Conservation (phyloP, 2,888 invertebrate species). For the Sphaerophoria rueppellii region DNA sequence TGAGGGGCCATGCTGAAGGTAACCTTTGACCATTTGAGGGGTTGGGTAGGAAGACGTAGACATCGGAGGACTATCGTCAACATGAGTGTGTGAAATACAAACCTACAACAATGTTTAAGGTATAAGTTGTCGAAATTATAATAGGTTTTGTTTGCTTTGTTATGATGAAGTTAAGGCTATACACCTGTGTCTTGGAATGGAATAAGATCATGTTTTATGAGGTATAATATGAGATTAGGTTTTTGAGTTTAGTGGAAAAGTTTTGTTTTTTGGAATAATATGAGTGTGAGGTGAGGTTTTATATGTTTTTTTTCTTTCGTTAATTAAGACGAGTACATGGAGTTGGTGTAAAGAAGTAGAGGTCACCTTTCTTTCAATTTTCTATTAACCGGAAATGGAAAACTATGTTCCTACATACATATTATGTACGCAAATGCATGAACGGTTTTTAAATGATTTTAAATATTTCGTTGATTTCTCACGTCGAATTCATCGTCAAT, state of each 20-base stretch:
- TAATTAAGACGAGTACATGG: background rate
- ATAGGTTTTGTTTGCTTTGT: conserved; percentile 68
- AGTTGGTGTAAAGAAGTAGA: too few species aligned
- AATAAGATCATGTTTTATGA: conserved; percentile 57
- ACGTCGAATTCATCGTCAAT: too few species aligned
- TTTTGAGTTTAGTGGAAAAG: conserved; percentile 55
- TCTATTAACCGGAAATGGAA: too few species aligned
- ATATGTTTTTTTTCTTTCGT: background rate
- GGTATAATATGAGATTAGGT: conserved; percentile 53
- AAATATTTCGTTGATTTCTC: too few species aligned
- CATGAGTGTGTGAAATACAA: conserved; percentile 37
- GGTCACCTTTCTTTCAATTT: too few species aligned
- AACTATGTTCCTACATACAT: too few species aligned
- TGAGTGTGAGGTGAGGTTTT: conserved; percentile 29
- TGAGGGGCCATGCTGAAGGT: background rate
- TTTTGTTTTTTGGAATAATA: conserved; percentile 56
- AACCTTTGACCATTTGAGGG: conserved; percentile 17
- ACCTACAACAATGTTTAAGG: conserved; percentile 15
- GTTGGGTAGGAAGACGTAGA: background rate
- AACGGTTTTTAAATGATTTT: too few species aligned
- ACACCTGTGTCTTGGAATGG: background rate
- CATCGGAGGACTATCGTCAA: conserved; percentile 13
- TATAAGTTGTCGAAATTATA: conserved; percentile 58
- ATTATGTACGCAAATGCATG: too few species aligned
- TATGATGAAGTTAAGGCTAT: conserved; percentile 34